Percentiles rank a stretch among this genome's conserved stretches.
Evolutionary conservation across 2,113 vertebrate species (phyloP).

Genomic region (Cyanocitta stelleri): DNA sequence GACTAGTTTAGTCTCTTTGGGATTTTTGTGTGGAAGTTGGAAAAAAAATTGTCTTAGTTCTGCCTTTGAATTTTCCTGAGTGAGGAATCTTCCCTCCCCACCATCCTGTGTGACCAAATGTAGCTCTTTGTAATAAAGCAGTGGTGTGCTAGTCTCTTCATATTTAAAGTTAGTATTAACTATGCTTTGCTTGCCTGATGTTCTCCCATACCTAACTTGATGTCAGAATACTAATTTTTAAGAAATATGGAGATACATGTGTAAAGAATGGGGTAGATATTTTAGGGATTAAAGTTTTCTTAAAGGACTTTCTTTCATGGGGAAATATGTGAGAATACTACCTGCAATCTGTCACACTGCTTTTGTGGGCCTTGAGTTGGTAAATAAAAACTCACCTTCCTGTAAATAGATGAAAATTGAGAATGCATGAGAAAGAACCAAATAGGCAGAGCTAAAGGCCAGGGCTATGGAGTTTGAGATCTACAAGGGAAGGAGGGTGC

Average conservation of each 20-base stretch:
- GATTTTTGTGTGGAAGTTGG: neutral
- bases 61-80: slow-evolving; percentile 5
- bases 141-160: neutral
- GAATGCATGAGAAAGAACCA: neutral
- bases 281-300: neutral
- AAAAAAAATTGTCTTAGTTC: neutral
- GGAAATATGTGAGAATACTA: neutral
- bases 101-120: neutral
- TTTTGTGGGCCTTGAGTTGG: neutral
- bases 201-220: neutral
- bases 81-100: neutral
- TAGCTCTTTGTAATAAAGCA: neutral
- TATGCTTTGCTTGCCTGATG: neutral
- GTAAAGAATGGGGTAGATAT: neutral
- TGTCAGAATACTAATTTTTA: neutral
- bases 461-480: neutral
- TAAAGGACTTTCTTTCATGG: neutral
- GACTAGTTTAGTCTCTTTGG: slow-evolving; percentile 31
- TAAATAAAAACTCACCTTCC: neutral
- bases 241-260: neutral
- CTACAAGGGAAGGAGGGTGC: neutral
- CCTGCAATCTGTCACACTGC: neutral
- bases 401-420: neutral
- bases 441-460: neutral
- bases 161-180: neutral